These are phyloP conservation scores for Sigmodon hispidus DNA, from an alignment of 2,113 vertebrate genomes.

Conservation along the genomic window DNA sequence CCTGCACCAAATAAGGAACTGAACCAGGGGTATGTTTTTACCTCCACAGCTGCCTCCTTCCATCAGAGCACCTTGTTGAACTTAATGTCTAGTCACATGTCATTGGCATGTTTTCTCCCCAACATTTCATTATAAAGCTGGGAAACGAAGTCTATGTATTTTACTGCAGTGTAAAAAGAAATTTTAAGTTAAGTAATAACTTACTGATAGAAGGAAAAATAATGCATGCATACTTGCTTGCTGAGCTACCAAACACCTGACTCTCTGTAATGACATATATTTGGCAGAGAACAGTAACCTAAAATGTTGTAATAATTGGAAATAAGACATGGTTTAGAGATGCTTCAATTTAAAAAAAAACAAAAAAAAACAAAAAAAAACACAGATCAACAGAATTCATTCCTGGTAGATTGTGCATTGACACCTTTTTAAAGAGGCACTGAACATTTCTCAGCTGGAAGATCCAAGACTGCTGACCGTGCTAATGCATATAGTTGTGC, in stretches of 20 bases:
- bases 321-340: conserved; percentile 56
- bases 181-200: neutral
- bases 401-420: conserved; percentile 13
- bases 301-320: conserved; percentile 59
- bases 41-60: conserved; percentile 82
- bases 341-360: conserved; percentile 1
- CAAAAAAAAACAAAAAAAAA: neutral
- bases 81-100: conserved; percentile 81
- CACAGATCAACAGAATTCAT: neutral
- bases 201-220: conserved; percentile 61
- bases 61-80: conserved; percentile 79
- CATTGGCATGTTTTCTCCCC: conserved; percentile 71
- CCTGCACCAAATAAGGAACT: conserved; percentile 80
- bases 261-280: conserved; percentile 66
- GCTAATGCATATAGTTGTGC: conserved; percentile 76
- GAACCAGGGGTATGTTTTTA: conserved; percentile 78
- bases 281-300: conserved; percentile 50
- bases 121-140: conserved; percentile 64
- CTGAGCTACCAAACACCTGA: conserved; percentile 17
- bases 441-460: conserved; percentile 51
- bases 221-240: neutral
- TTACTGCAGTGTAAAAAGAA: conserved; percentile 49
- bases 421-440: conserved; percentile 70
- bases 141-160: conserved; percentile 46
- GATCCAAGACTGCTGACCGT: conserved; percentile 70